phyloP scores from a whole-genome alignment of 1,140 invertebrate species.

The Neomicropteryx cornuta region DNA sequence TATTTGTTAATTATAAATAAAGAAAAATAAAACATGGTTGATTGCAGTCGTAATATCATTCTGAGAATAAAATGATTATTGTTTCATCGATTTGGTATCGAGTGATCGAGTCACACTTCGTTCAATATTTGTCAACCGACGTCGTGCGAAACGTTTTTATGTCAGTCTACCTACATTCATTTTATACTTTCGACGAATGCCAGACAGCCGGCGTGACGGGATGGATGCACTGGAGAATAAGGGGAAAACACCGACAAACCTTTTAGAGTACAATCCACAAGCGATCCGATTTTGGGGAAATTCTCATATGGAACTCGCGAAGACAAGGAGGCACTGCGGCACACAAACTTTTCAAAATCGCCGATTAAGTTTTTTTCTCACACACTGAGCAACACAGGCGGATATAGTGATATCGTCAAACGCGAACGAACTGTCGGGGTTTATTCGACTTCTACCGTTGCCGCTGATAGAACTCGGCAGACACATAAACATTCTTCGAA shows the following conservation, averaged over 20 bases:
- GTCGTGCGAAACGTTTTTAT: too few relatives aligned
- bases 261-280: conserved; percentile 34
- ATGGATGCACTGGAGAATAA: not conserved
- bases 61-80: too few relatives aligned
- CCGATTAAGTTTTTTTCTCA: conserved; percentile 40
- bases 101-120: too few relatives aligned
- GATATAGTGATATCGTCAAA: conserved; percentile 36
- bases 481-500: conserved; percentile 42
- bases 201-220: not conserved
- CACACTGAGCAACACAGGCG: conserved; percentile 40
- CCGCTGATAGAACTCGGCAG: conserved; percentile 39
- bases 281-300: conserved; percentile 32
- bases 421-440: conserved; percentile 37
- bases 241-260: conserved; percentile 33
- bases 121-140: too few relatives aligned
- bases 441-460: conserved; percentile 38
- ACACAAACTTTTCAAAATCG: conserved; percentile 42
- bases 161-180: conserved; percentile 28
- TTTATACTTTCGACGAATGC: not conserved
- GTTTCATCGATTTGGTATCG: too few relatives aligned
- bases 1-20: too few relatives aligned
- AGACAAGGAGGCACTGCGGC: conserved; percentile 34
- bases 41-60: too few relatives aligned
- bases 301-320: conserved; percentile 27
- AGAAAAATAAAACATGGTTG: too few relatives aligned